Conservation (phyloP, 1,140 invertebrate species). For the Drosophila obscura region DNA sequence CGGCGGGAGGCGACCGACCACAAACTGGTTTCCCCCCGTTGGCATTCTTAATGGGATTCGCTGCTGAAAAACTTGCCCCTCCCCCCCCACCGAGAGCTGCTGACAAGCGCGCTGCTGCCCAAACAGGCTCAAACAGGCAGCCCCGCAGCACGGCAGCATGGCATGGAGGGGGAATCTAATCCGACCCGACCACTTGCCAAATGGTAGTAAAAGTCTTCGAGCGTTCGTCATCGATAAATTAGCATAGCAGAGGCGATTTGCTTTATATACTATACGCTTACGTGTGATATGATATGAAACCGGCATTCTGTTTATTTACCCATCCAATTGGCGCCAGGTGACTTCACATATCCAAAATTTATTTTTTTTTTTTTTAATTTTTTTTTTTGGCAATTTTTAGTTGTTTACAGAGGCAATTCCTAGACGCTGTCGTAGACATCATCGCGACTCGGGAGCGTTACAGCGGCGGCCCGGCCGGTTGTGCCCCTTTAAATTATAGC, state of each 20-base stretch:
- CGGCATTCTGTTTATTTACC: slow-evolving; percentile 65
- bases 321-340: slow-evolving; percentile 72
- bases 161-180: slow-evolving; percentile 13
- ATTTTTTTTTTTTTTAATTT: neutral
- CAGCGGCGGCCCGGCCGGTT: slow-evolving; percentile 3
- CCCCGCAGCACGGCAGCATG: too few relatives aligned
- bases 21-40: slow-evolving; percentile 55
- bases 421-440: slow-evolving; percentile 46
- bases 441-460: neutral
- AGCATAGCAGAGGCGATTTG: slow-evolving; percentile 44
- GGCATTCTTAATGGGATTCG: slow-evolving; percentile 28
- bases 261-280: slow-evolving; percentile 11
- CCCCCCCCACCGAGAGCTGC: slow-evolving; percentile 1
- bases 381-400: slow-evolving; percentile 9
- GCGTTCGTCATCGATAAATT: slow-evolving; percentile 70
- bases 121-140: slow-evolving; percentile 32
- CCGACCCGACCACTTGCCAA: slow-evolving; percentile 17
- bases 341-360: slow-evolving; percentile 47
- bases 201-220: slow-evolving; percentile 31
- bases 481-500: neutral
- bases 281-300: slow-evolving; percentile 16
- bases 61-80: slow-evolving; percentile 16
- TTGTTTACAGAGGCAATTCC: slow-evolving; percentile 59
- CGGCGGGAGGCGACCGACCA: slow-evolving; percentile 33
- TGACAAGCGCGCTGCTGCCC: too few relatives aligned